Conservation (phyloP, 2,797 vertebrate genomes). For the Scyliorhinus canicula region DNA sequence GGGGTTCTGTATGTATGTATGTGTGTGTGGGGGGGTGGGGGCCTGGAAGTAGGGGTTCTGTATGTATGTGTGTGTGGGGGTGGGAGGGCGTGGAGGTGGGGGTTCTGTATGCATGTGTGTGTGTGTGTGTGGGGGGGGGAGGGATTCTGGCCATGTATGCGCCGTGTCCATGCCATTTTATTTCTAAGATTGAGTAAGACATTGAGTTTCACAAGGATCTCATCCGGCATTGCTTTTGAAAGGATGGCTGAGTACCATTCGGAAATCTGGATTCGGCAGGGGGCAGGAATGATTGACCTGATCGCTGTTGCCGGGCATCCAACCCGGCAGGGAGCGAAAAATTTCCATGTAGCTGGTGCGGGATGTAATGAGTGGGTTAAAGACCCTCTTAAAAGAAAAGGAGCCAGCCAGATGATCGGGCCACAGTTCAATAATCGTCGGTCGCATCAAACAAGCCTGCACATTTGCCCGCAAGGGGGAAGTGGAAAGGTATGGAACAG, state of each 20-base stretch:
- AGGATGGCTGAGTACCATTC: neutral
- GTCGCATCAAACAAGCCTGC: neutral
- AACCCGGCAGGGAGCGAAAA: neutral
- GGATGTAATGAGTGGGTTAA: neutral
- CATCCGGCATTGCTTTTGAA: neutral
- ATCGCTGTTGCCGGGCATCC: neutral
- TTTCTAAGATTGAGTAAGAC: too few relatives aligned
- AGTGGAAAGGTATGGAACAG: neutral
- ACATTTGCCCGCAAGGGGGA: neutral
- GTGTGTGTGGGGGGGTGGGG: too few relatives aligned
- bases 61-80: too few relatives aligned
- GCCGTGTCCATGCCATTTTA: too few relatives aligned
- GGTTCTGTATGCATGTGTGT: too few relatives aligned
- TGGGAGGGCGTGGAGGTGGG: too few relatives aligned
- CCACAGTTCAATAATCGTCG: neutral
- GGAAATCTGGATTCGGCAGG: neutral
- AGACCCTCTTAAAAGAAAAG: neutral
- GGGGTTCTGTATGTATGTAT: too few relatives aligned
- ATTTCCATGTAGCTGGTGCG: neutral
- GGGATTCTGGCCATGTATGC: too few relatives aligned
- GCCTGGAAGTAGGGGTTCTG: too few relatives aligned
- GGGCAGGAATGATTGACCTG: neutral
- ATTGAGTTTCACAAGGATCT: neutral
- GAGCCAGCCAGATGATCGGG: neutral
- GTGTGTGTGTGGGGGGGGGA: too few relatives aligned